Evolutionary conservation across 2,888 invertebrate genomes (phyloP).

Genomic region (Volucella inflata): DNA sequence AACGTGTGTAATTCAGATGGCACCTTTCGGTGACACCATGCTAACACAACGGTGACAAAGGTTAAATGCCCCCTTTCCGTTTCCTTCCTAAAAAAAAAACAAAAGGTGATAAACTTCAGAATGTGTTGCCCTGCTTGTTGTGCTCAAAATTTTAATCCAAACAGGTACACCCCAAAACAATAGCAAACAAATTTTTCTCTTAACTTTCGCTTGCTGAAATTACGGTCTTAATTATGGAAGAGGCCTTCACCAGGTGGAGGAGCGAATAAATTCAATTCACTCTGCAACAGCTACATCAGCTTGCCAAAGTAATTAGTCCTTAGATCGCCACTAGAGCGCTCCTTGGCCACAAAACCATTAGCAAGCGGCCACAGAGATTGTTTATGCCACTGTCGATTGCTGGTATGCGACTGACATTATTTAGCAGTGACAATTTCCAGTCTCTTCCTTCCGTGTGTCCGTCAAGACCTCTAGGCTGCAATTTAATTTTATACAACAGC

Average conservation of each 20-base stretch:
- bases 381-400: background rate
- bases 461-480: background rate
- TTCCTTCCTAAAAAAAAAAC: too few species aligned
- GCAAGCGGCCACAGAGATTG: conserved; percentile 29
- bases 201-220: conserved; percentile 1
- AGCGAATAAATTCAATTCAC: conserved; percentile 38
- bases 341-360: conserved; percentile 55
- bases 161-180: background rate
- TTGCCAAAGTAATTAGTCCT: conserved; percentile 51
- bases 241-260: background rate
- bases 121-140: background rate
- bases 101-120: background rate
- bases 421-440: conserved; percentile 11
- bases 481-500: conserved; percentile 44
- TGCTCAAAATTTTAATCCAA: background rate
- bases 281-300: conserved; percentile 18
- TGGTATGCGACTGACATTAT: conserved; percentile 20
- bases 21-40: too few species aligned
- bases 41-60: too few species aligned
- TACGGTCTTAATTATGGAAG: conserved; percentile 16
- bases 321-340: conserved; percentile 35
- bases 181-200: conserved; percentile 19
- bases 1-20: too few species aligned
- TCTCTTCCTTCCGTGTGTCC: background rate
- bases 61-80: too few species aligned